A percentile compares a stretch with the other conserved stretches of the same genome.
These are phyloP conservation scores for Esox lucius DNA, from an alignment of 2,797 vertebrate species.

Conservation along the genomic window DNA sequence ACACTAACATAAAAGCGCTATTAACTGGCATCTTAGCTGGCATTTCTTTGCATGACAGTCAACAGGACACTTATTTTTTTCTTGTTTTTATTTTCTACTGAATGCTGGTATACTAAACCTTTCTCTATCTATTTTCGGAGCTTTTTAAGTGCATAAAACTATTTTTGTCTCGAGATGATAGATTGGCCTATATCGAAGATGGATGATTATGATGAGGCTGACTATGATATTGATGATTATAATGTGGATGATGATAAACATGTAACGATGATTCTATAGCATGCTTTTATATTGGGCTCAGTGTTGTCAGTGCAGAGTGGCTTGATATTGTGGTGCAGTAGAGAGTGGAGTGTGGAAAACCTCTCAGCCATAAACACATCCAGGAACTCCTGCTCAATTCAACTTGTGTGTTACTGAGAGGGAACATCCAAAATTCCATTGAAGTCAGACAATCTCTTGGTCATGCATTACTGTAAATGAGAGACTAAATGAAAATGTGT, in stretches of 20 bases:
- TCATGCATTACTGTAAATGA: background rate
- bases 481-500: background rate
- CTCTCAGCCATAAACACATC: slow-evolving; percentile 6
- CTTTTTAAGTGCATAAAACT: slow-evolving; percentile 75
- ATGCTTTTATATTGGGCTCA: slow-evolving; percentile 68
- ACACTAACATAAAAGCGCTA: slow-evolving; percentile 66
- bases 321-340: slow-evolving; percentile 36
- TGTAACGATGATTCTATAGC: slow-evolving; percentile 60
- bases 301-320: slow-evolving; percentile 67
- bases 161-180: slow-evolving; percentile 74
- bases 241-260: slow-evolving; percentile 37
- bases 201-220: slow-evolving; percentile 50
- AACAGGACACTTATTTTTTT: slow-evolving; percentile 58
- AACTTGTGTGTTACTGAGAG: background rate
- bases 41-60: slow-evolving; percentile 76
- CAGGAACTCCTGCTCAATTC: slow-evolving; percentile 13
- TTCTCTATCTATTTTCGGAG: slow-evolving; percentile 74
- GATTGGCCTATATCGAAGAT: slow-evolving; percentile 46
- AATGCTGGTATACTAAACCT: slow-evolving; percentile 71
- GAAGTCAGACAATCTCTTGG: background rate
- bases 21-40: slow-evolving; percentile 64
- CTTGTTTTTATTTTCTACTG: slow-evolving; percentile 73
- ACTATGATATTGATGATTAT: slow-evolving; percentile 50
- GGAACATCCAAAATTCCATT: background rate
- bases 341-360: background rate